phyloP scores from a whole-genome alignment of 1,140 invertebrate species.

The Heterodera carotae region DNA sequence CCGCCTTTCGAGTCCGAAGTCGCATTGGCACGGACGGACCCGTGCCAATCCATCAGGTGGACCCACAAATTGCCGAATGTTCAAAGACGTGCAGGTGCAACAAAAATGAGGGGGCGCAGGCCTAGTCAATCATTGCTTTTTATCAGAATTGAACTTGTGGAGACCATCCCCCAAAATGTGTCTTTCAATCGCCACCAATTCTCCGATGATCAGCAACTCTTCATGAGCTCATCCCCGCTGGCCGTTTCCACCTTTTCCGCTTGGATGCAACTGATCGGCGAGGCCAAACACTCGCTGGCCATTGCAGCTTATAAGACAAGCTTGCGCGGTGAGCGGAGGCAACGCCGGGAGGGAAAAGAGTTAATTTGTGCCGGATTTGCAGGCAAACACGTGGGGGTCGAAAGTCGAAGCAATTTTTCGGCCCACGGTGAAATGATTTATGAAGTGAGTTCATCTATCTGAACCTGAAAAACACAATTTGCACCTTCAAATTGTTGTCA shows the following conservation, averaged over 20 bases:
- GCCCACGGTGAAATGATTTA: slow-evolving; percentile 14
- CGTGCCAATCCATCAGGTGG: slow-evolving; percentile 16
- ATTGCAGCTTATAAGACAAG: slow-evolving; percentile 64
- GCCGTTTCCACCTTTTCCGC: slow-evolving; percentile 53
- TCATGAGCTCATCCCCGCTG: slow-evolving; percentile 8
- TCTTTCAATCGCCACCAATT: slow-evolving; percentile 35
- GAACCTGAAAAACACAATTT: neutral
- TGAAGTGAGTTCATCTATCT: neutral
- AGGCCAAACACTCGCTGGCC: slow-evolving; percentile 48
- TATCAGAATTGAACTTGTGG: slow-evolving; percentile 58
- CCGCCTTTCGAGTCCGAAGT: slow-evolving; percentile 12
- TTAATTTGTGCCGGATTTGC: neutral
- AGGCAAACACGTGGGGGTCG: slow-evolving; percentile 62
- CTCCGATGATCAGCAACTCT: neutral
- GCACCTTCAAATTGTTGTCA: slow-evolving; percentile 33
- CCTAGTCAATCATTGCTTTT: neutral
- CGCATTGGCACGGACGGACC: slow-evolving; percentile 5
- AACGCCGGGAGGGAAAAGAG: neutral
- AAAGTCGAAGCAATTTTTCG: slow-evolving; percentile 43
- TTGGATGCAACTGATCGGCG: slow-evolving; percentile 53
- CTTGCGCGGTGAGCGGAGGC: slow-evolving; percentile 39
- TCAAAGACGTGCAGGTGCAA: slow-evolving; percentile 16
- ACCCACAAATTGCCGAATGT: slow-evolving; percentile 24
- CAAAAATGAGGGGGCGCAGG: neutral
- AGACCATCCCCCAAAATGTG: slow-evolving; percentile 61